A percentile compares a stretch with the other conserved stretches of the same genome.
phyloP scores from a whole-genome alignment of 2,888 invertebrate species.

The Azorinus chamasolen region DNA sequence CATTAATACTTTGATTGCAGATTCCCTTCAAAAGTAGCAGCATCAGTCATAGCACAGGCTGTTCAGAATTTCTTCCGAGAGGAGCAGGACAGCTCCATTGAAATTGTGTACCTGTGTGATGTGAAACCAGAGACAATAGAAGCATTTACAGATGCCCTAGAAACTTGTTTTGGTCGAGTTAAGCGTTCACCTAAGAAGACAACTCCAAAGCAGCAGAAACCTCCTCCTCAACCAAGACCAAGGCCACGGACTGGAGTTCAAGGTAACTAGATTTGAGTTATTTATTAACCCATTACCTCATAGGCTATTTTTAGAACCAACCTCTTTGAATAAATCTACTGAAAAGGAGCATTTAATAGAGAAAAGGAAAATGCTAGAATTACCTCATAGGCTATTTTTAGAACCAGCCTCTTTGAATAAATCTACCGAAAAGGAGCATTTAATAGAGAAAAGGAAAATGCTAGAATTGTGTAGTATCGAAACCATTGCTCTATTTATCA shows the following conservation, averaged over 20 bases:
- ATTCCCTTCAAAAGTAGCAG: constrained; percentile 38
- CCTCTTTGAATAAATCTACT: no score
- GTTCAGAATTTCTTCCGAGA: constrained; percentile 59
- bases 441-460: no score
- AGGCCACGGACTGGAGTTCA: not conserved
- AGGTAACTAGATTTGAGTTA: no score
- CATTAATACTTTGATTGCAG: constrained; percentile 9
- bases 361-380: no score
- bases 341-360: no score
- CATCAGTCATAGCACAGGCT: constrained; percentile 36
- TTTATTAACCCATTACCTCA: no score
- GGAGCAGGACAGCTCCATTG: constrained; percentile 42
- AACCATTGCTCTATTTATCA: no score
- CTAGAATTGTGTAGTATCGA: no score
- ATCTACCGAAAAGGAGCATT: no score
- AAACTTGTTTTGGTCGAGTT: constrained; percentile 17
- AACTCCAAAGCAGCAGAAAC: not conserved
- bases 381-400: no score
- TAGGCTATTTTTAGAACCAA: no score
- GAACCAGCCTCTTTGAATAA: no score
- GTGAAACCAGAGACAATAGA: constrained; percentile 50
- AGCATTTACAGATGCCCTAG: constrained; percentile 51
- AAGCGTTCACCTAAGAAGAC: not conserved
- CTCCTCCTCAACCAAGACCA: not conserved
- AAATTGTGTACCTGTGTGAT: constrained; percentile 63